phyloP scores from a whole-genome alignment of 1,140 invertebrate genomes.

The Meloidogyne floridensis region DNA sequence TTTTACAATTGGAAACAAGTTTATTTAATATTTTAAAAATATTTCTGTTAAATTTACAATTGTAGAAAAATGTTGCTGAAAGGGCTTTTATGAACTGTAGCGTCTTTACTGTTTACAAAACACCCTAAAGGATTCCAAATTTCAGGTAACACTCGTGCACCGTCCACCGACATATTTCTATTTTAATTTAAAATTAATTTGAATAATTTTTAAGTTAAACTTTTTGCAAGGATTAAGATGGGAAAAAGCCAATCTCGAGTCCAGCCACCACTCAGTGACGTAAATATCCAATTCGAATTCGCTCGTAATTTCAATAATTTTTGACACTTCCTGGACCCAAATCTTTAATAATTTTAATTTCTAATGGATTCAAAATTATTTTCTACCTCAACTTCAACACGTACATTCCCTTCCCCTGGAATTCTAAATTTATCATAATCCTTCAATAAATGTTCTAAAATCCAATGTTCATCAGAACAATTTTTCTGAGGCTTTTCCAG shows the following conservation, averaged over 20 bases:
- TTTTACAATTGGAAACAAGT: neutral
- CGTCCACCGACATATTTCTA: constrained; percentile 66
- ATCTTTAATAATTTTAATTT: constrained; percentile 39
- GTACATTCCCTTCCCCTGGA: constrained; percentile 59
- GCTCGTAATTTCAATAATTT: constrained; percentile 65
- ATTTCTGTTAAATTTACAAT: constrained; percentile 30
- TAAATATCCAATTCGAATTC: constrained; percentile 66
- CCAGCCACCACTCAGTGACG: constrained; percentile 65
- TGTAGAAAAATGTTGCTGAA: constrained; percentile 65
- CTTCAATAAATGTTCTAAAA: constrained; percentile 43
- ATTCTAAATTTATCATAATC: constrained; percentile 60
- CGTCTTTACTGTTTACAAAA: constrained; percentile 64
- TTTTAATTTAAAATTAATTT: constrained; percentile 18
- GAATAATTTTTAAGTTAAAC: constrained; percentile 27
- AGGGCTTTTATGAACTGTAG: constrained; percentile 56
- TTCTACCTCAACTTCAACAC: constrained; percentile 61
- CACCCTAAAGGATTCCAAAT: constrained; percentile 65
- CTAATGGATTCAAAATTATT: neutral
- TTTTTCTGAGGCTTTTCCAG: constrained; percentile 17
- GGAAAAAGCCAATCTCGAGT: constrained; percentile 58
- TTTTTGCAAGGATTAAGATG: constrained; percentile 66
- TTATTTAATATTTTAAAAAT: neutral
- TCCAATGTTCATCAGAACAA: constrained; percentile 52
- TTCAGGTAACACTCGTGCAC: constrained; percentile 56
- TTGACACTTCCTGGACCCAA: constrained; percentile 66